Conservation (phyloP, 2,113 vertebrate species). For the Gyps fulvus region DNA sequence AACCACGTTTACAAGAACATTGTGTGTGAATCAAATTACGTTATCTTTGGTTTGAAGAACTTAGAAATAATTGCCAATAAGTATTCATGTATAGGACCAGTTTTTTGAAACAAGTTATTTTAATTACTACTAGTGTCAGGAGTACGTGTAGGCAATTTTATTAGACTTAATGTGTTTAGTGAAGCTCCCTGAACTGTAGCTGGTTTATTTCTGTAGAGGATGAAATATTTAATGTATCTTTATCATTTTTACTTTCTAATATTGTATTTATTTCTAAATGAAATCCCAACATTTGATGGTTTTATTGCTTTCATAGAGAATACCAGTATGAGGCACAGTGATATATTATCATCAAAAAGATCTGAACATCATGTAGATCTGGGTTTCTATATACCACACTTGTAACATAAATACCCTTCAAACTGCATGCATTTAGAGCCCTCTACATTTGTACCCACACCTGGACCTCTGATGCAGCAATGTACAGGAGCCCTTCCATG, state of each 20-base stretch:
- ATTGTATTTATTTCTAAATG: constrained; percentile 35
- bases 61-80: constrained; percentile 84
- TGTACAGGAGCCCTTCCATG: neutral
- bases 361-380: neutral
- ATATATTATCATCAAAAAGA: neutral
- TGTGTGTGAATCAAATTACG: constrained; percentile 82
- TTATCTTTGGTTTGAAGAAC: constrained; percentile 81
- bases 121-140: constrained; percentile 79
- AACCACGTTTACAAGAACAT: constrained; percentile 78
- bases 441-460: neutral
- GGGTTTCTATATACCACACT: neutral
- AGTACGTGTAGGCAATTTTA: constrained; percentile 76
- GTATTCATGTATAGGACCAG: constrained; percentile 79
- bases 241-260: constrained; percentile 48
- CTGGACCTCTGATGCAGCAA: neutral
- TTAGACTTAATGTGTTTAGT: constrained; percentile 76
- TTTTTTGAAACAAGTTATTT: constrained; percentile 81
- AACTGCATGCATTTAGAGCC: neutral
- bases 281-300: constrained; percentile 11
- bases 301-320: neutral
- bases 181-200: constrained; percentile 69
- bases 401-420: neutral
- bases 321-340: neutral
- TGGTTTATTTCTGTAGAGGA: constrained; percentile 63
- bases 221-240: constrained; percentile 59